Evolutionary conservation across 2,888 invertebrate genomes (phyloP), one percentile per base, ranked within the genome.

Genomic region (Andrena minutula): DNA sequence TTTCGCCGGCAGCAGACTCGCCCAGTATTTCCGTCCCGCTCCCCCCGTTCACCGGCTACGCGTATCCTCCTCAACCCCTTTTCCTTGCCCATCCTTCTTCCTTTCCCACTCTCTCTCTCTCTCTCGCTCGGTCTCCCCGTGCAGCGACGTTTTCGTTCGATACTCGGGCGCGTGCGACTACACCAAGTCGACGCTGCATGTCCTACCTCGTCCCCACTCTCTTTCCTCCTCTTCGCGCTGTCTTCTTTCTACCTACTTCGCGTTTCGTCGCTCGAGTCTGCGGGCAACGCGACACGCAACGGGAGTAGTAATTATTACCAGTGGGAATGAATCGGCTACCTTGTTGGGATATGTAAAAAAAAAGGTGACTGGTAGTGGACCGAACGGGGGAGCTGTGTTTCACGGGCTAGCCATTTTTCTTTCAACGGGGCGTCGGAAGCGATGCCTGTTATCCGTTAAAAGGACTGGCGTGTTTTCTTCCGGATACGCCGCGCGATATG

Each of bases 101-200:
- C 41, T 41, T 41, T 41, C 12, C 12, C 41, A 41, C 4, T 41
- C 12, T 12, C 3, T 41, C 41, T 41, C 41, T 3, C 20, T 71
- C 73, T 10, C 79, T 66, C 72, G 58, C 75, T 26, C 26, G 68
- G 51, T 73, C 68, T 56, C 70, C 75, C 73, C 41, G 51, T 73
- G 66, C 72, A 56, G 60, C 58, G 68, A 74, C 86, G 28, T 83
- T 77, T 79, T 87, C 79, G 88, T 85, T 86, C 86, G 83, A 87
- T 86, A 82, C 71, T 56, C 41, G 30, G 41, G 66, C 58, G 63
- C 75, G 64, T 72, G 71, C 74, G 64, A 78, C 71, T 78, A 41
- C 66, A 74, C 41, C 53, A 47, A 56, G 23, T 47, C 64, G 75
- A 60, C 58, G 51, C 28, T 53, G 51, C 63, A 68, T 47, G 12